Percentiles rank a stretch among this genome's conserved stretches.
Conservation (phyloP, 2,113 vertebrate genomes). For the Euleptes europaea region DNA sequence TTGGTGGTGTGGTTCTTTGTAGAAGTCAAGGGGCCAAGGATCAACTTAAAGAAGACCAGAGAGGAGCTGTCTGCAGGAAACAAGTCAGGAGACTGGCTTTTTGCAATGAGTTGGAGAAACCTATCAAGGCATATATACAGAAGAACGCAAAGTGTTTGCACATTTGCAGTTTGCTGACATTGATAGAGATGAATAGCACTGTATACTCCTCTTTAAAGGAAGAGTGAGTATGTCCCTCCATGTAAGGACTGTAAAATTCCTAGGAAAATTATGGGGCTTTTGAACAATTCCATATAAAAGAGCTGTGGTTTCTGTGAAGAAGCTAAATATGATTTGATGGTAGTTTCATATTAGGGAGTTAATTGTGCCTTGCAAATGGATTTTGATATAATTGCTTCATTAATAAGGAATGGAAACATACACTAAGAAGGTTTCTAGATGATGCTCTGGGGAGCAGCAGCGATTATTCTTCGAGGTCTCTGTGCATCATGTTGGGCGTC, state of each 20-base stretch:
- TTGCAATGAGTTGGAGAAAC: too few species aligned
- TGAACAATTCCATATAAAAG: not conserved
- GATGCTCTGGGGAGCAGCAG: not conserved
- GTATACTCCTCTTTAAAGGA: not conserved
- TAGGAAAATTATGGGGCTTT: not conserved
- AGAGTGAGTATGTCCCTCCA: not conserved
- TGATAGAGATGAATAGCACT: too few species aligned
- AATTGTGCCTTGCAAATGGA: not conserved
- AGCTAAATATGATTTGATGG: not conserved
- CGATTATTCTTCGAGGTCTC: not conserved
- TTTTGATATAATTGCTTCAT: slow-evolving; percentile 3
- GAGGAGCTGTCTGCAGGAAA: too few species aligned
- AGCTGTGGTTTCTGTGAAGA: not conserved
- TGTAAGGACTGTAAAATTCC: not conserved
- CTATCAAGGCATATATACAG: too few species aligned
- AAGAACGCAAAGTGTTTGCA: too few species aligned
- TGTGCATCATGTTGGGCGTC: too few species aligned
- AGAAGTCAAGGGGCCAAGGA: too few species aligned
- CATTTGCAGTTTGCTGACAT: too few species aligned
- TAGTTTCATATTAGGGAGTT: not conserved
- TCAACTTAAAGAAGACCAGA: too few species aligned
- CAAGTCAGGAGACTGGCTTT: too few species aligned
- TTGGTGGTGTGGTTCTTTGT: too few species aligned
- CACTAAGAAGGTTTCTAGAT: not conserved
- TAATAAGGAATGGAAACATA: not conserved